These are phyloP conservation scores for Chironomus tepperi DNA, from an alignment of 1,140 invertebrate genomes.

Conservation along the genomic window DNA sequence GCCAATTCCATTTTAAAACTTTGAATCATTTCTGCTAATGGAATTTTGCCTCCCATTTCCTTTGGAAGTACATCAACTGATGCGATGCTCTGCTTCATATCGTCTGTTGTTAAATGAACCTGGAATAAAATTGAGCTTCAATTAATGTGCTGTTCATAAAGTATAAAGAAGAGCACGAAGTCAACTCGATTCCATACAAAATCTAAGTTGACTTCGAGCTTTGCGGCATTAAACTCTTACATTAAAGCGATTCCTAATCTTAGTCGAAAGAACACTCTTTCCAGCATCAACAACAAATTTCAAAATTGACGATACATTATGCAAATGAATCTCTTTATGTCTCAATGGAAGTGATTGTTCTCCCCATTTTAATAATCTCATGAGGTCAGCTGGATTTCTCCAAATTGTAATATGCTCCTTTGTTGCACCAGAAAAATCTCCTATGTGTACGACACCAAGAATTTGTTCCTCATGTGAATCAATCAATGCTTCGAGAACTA, in stretches of 20 bases:
- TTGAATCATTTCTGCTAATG: slow-evolving; percentile 66
- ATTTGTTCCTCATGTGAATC: slow-evolving; percentile 65
- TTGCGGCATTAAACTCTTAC: slow-evolving; percentile 46
- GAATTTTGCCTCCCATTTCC: slow-evolving; percentile 65
- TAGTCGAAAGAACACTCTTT: slow-evolving; percentile 54
- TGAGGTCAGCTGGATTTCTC: slow-evolving; percentile 54
- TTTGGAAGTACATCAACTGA: slow-evolving; percentile 46
- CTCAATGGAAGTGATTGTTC: slow-evolving; percentile 70
- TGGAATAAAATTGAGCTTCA: background rate
- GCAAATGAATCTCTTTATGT: slow-evolving; percentile 58
- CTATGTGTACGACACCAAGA: slow-evolving; percentile 57
- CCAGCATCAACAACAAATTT: slow-evolving; percentile 65
- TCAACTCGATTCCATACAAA: too few species aligned
- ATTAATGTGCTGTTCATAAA: too few species aligned
- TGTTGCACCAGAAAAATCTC: slow-evolving; percentile 48
- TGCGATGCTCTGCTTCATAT: background rate
- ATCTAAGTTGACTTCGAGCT: too few species aligned
- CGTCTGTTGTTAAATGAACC: background rate
- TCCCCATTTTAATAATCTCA: slow-evolving; percentile 55
- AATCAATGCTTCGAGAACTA: slow-evolving; percentile 63
- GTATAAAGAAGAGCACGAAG: too few species aligned
- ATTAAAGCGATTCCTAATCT: slow-evolving; percentile 54
- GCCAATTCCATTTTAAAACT: slow-evolving; percentile 53
- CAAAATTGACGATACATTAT: slow-evolving; percentile 58
- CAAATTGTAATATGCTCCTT: slow-evolving; percentile 54